Percentiles rank a stretch among this genome's conserved stretches.
These are phyloP conservation scores for Porites rus DNA, from an alignment of 92 coral and sea anemone species.

Conservation along the genomic window DNA sequence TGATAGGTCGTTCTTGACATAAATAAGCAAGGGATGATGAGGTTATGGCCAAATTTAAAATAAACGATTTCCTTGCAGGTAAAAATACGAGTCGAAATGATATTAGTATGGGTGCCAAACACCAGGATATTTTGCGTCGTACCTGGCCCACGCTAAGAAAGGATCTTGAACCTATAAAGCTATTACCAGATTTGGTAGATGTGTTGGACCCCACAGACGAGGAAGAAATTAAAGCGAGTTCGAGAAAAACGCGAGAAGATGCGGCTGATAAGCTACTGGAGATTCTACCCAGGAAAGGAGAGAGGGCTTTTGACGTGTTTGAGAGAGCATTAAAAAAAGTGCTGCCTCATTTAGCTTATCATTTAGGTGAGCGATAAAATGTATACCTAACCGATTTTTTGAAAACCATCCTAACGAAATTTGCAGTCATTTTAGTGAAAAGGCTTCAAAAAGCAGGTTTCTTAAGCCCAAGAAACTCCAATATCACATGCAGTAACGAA, in stretches of 20 bases:
- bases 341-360: conserved; percentile 72
- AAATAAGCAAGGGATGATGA: too few relatives aligned
- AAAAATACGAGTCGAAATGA: too few relatives aligned
- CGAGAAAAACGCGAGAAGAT: conserved; percentile 62
- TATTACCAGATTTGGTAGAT: conserved; percentile 72
- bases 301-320: conserved; percentile 72
- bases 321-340: conserved; percentile 69
- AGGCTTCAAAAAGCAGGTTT: too few relatives aligned
- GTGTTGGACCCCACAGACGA: conserved; percentile 78
- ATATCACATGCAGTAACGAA: too few relatives aligned
- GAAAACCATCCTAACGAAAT: too few relatives aligned
- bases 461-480: too few relatives aligned
- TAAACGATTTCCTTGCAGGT: too few relatives aligned
- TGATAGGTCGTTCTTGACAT: too few relatives aligned
- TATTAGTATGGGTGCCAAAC: conserved; percentile 66
- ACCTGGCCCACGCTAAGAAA: conserved; percentile 61
- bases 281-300: conserved; percentile 87
- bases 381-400: too few relatives aligned
- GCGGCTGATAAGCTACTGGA: conserved; percentile 71
- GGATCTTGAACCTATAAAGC: conserved; percentile 84
- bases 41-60: too few relatives aligned
- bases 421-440: too few relatives aligned
- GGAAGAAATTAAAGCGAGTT: conserved; percentile 66
- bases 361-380: conserved; percentile 67
- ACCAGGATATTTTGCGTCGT: conserved; percentile 71